Base-by-base conservation (phyloP, 2,113 vertebrate species). In the Leptobrachium leishanense region DNA sequence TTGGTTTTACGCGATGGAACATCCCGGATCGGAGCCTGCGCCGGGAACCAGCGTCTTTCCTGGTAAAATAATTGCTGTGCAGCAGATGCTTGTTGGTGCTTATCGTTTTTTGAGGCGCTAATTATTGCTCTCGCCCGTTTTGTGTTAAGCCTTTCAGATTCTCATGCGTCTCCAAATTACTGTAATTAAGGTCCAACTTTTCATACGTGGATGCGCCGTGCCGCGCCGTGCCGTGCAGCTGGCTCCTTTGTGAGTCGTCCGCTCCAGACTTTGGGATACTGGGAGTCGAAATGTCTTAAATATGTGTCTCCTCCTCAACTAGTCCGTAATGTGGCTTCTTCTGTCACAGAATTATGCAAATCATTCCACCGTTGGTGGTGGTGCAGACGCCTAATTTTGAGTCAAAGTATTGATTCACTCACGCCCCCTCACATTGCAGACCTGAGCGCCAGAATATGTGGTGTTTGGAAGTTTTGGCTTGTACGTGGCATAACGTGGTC, bases 131-230 rank as follows among this genome's bases (percentile, higher is more conserved):
- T 88, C 86, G 87, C 86, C 87, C 84, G 83, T 88, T 83, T 81
- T 68, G 74, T 75, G 74, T 74, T 82, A 87, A 82, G 85, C 86
- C 87, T 85, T 79, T 81, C 63, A 77, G 85, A 90, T 87, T 88
- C 85, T 83, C 84, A 90, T 91, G 85, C 86, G 86, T 89, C 85
- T 86, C 87, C 84, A 87, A 90, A 92, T 92, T 92, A 90, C 88
- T 88, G 88, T 92, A 92, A 92, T 92, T 90, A 93, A 83, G 84
- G 84, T 82, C 82, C 90, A 90, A 90, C 90, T 88, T 90, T 88
- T n/a, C 85, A 82, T 89, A 85, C 86, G 85, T 84, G 87, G 80
- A 86, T 87, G 20, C 84, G 77, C 85, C 74, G 84, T 84, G 84
- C 84, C 20, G 20, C 84, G 77, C 85, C 74, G 84, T 84, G 84